Evolutionary conservation across 2,888 invertebrate genomes (phyloP).

Genomic region (Pyrochroa serraticornis): DNA sequence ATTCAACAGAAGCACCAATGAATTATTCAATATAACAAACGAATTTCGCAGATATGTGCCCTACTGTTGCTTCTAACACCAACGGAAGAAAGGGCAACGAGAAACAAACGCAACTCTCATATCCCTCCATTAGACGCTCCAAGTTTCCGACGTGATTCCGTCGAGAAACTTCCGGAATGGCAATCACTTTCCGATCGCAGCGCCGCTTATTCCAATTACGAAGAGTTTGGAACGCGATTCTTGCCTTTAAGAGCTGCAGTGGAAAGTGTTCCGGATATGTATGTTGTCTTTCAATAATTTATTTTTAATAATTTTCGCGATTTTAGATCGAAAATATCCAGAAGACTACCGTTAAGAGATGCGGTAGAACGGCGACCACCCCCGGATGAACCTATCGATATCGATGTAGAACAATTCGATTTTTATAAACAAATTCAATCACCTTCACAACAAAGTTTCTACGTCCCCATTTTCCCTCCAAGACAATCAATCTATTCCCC

Average conservation of each 20-base stretch:
- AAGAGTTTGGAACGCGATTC: slow-evolving; percentile 56
- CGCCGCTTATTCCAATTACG: slow-evolving; percentile 40
- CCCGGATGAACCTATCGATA: slow-evolving; percentile 51
- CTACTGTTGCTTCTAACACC: slow-evolving; percentile 42
- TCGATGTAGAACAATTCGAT: slow-evolving; percentile 23
- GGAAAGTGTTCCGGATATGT: slow-evolving; percentile 70
- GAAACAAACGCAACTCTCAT: slow-evolving; percentile 42
- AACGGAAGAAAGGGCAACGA: slow-evolving; percentile 42
- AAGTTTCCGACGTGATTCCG: slow-evolving; percentile 57
- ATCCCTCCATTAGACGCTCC: slow-evolving; percentile 47
- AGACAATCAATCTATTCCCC: slow-evolving; percentile 39
- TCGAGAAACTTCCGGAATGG: slow-evolving; percentile 56
- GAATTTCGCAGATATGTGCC: slow-evolving; percentile 45
- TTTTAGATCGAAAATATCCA: slow-evolving; percentile 42
- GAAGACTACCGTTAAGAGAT: slow-evolving; percentile 69
- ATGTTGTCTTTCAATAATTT: slow-evolving; percentile 35
- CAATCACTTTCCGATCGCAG: slow-evolving; percentile 37
- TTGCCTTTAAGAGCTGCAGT: slow-evolving; percentile 78
- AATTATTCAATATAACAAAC: slow-evolving; percentile 2
- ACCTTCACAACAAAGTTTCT: background rate
- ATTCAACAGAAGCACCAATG: background rate
- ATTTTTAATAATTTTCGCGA: no score
- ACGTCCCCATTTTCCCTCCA: background rate
- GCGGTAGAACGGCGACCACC: slow-evolving; percentile 70
- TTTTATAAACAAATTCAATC: background rate